Base-by-base conservation (phyloP, 2,113 vertebrate genomes). In the Paraplagusia blochii region DNA sequence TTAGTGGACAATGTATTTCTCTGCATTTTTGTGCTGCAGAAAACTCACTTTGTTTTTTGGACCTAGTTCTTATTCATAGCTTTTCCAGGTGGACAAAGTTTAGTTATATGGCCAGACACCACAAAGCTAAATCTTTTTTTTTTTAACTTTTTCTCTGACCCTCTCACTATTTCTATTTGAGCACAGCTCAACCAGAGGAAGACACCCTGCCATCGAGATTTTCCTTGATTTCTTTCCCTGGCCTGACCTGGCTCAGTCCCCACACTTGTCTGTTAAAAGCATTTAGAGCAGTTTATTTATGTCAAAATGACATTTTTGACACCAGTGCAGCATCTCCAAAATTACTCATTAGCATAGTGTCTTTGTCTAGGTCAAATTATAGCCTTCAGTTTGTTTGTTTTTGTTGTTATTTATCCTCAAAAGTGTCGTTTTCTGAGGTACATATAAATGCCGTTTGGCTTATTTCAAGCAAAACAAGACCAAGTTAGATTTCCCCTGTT, bases 271-370 rank as follows among this genome's bases (percentile, higher is more conserved):
- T 62, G 51, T 45, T 54, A 19, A 51, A 19, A 38, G 43, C 65
- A 54, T 60, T 49, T 35, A 53, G 62, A 74, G 44, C 11, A 17
- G 11, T 53, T 53, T 80, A 80, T 84, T 71, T 63, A 77, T 79
- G 75, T 80, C 59, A 40, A 17, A 38, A 53, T 69, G 75, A 76
- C 74, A 76, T 55, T 50, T 68, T 9, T 63, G 79, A 78, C 77
- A 74, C 44, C 0, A n/a, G 17, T 56, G 12, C 58, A 40, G 74
- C 65, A 50, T 68, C 77, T 77, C 71, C 60, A 58, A 58, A 36
- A 63, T 63, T 47, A 9, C 17, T 43, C 48, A 80, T 82, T 79
- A 80, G 55, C 72, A 81, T 80, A 67, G 4, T 7, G 8, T 11
- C 19, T 50, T 44, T 39, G 38, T 38, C 1, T 38, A 11, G 9